These are phyloP conservation scores for Petrophora chlorosata DNA, from an alignment of 2,888 invertebrate genomes.

Conservation along the genomic window DNA sequence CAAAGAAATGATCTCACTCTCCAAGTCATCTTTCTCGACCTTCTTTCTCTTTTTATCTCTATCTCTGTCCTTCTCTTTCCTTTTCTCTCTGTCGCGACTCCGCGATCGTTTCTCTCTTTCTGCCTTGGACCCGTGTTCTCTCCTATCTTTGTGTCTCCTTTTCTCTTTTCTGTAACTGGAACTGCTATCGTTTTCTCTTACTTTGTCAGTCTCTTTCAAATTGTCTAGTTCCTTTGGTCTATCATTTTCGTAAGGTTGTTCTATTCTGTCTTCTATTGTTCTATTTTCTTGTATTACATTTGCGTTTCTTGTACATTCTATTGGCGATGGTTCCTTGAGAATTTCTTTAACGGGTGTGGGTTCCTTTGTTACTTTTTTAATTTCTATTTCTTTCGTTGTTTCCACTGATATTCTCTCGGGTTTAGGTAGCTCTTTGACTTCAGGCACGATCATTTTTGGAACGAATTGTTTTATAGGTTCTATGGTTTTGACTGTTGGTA, in stretches of 20 bases:
- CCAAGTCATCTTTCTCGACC: constrained; percentile 55
- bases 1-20: constrained; percentile 70
- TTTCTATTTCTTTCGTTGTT: not conserved
- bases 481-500: constrained; percentile 47
- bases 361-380: constrained; percentile 26
- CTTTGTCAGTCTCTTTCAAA: constrained; percentile 28
- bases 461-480: constrained; percentile 31
- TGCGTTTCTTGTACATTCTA: not conserved
- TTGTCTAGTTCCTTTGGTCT: constrained; percentile 22
- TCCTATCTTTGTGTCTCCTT: constrained; percentile 57
- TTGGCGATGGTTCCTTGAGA: constrained; percentile 17
- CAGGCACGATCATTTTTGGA: constrained; percentile 35
- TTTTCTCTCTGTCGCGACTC: constrained; percentile 46
- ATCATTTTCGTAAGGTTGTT: constrained; percentile 28
- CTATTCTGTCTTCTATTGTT: constrained; percentile 12
- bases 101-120: constrained; percentile 52
- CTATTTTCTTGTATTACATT: not conserved
- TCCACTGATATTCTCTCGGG: constrained; percentile 33
- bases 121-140: constrained; percentile 57
- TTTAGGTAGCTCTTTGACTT: constrained; percentile 40
- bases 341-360: constrained; percentile 25
- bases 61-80: constrained; percentile 48
- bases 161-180: constrained; percentile 49
- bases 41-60: constrained; percentile 48
- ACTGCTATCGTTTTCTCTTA: constrained; percentile 34